Percentiles rank a stretch among this genome's conserved stretches.
phyloP scores from a whole-genome alignment of 1,140 invertebrate genomes.

The Helicorthomorpha holstii region DNA sequence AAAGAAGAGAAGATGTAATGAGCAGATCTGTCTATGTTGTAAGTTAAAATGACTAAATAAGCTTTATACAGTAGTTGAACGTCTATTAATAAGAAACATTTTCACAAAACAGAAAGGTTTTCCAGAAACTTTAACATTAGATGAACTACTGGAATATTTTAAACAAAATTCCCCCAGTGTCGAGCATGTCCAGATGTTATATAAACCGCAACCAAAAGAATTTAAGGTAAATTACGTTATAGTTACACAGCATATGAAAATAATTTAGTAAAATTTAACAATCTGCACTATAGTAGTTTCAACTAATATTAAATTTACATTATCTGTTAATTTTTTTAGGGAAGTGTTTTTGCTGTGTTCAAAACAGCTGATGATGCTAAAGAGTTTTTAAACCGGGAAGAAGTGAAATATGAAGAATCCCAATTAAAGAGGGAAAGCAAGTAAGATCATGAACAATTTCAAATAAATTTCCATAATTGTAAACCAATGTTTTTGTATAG shows the following conservation, averaged over 20 bases:
- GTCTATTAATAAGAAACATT: constrained; percentile 1
- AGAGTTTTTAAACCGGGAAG: neutral
- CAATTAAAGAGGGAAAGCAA: neutral
- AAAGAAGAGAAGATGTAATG: constrained; percentile 18
- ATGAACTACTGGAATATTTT: constrained; percentile 20
- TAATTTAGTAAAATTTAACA: too few relatives aligned
- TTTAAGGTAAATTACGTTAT: neutral
- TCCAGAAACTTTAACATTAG: constrained; percentile 19
- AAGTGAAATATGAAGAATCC: neutral
- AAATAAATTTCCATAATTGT: too few relatives aligned
- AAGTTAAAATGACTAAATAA: too few relatives aligned
- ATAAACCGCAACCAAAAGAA: neutral
- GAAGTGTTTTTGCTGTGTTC: neutral
- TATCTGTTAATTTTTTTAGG: neutral
- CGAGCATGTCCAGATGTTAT: neutral
- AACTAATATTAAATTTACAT: too few relatives aligned
- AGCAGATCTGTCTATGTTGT: constrained; percentile 19
- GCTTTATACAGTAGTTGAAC: too few relatives aligned
- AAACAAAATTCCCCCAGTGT: constrained; percentile 15
- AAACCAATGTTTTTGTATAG: too few relatives aligned
- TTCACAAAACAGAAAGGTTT: constrained; percentile 21
- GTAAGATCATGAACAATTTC: too few relatives aligned
- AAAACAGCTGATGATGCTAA: neutral
- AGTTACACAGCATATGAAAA: too few relatives aligned
- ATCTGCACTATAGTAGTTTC: too few relatives aligned